phyloP scores from a whole-genome alignment of 2,113 vertebrate species.

The Herpailurus yagouaroundi region DNA sequence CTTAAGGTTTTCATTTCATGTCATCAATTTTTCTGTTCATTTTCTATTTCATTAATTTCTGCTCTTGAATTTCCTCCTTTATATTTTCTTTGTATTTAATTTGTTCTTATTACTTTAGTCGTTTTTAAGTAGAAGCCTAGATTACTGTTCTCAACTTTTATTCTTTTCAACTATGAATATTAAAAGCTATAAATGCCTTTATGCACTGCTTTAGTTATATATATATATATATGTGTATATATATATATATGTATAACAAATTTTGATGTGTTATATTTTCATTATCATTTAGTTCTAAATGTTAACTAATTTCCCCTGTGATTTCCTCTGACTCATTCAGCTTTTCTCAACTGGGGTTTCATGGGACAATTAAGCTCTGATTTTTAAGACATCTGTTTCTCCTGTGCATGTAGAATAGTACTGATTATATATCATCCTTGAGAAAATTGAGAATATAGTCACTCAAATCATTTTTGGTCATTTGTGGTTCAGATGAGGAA shows the following conservation, averaged over 20 bases:
- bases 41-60: background rate
- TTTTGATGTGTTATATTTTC: background rate
- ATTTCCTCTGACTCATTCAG: background rate
- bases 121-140: background rate
- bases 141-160: background rate
- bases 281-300: background rate
- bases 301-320: background rate
- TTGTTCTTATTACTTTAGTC: background rate
- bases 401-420: background rate
- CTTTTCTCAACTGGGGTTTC: background rate
- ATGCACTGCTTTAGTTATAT: background rate
- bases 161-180: background rate
- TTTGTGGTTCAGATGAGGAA: background rate
- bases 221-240: background rate
- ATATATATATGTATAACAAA: background rate
- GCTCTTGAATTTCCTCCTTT: background rate
- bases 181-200: background rate
- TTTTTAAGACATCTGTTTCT: background rate
- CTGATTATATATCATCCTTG: background rate
- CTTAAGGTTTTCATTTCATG: background rate
- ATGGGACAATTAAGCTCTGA: background rate
- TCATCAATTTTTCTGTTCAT: background rate
- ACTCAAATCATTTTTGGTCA: background rate
- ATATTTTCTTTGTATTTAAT: background rate
- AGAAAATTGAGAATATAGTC: slow-evolving; percentile 26